phyloP scores from a whole-genome alignment of 2,113 vertebrate species.

The Serilophus lunatus region DNA sequence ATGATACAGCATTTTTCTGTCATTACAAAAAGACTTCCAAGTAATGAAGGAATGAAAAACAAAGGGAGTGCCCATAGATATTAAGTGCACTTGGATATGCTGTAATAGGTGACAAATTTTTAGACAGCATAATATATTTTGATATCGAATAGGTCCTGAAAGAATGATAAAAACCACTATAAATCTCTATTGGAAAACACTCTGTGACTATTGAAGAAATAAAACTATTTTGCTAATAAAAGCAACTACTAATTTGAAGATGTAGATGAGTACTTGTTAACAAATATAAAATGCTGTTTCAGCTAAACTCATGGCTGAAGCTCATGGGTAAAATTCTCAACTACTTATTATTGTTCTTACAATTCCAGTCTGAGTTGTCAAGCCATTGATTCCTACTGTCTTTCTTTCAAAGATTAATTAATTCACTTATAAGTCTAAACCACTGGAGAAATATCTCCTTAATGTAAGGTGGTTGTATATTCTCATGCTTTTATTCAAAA shows the following conservation, averaged over 20 bases:
- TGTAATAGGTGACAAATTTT: not conserved
- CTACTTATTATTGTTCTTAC: not conserved
- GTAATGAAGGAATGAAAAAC: not conserved
- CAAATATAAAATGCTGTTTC: not conserved
- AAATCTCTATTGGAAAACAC: not conserved
- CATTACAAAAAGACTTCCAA: not conserved
- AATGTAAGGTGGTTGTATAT: not conserved
- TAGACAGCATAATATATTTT: not conserved
- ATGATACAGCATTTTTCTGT: not conserved
- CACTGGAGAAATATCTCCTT: not conserved
- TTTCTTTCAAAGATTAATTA: not conserved
- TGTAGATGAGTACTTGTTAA: not conserved
- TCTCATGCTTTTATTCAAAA: not conserved
- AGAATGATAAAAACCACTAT: not conserved
- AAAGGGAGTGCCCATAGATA: not conserved
- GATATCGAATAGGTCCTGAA: not conserved
- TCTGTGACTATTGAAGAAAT: not conserved
- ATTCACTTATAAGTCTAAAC: not conserved
- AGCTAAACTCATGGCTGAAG: not conserved
- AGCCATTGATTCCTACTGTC: not conserved
- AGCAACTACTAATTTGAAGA: not conserved
- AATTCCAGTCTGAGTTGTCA: not conserved
- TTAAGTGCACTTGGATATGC: not conserved
- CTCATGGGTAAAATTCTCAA: not conserved
- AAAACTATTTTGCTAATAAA: not conserved